Evolutionary conservation across 2,113 vertebrate species (phyloP).

Genomic region (Cephalopterus ornatus): DNA sequence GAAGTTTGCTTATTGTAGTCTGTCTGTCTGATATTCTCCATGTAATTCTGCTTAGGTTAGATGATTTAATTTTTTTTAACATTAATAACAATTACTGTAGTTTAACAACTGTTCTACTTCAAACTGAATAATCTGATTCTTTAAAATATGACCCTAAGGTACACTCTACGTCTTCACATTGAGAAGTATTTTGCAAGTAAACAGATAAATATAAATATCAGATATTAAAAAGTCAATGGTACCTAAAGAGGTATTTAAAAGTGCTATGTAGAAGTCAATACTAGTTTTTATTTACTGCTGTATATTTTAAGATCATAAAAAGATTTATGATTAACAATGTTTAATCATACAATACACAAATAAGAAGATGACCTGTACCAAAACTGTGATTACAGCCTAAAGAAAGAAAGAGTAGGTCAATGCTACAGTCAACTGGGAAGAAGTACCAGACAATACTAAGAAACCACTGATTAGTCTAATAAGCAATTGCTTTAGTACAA

Average conservation of each 20-base stretch:
- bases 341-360: neutral
- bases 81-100: neutral
- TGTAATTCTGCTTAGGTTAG: neutral
- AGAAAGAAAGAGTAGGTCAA: neutral
- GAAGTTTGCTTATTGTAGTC: neutral
- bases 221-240: neutral
- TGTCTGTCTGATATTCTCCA: neutral
- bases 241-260: neutral
- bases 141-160: neutral
- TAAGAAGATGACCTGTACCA: neutral
- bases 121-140: neutral
- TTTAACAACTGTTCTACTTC: neutral
- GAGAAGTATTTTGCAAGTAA: neutral
- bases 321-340: neutral
- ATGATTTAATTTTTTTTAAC: neutral
- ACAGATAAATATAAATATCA: neutral
- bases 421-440: neutral
- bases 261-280: neutral
- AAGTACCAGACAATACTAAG: neutral
- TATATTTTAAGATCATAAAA: neutral
- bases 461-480: slow-evolving; percentile 9
- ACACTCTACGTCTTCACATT: neutral
- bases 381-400: neutral
- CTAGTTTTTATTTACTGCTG: neutral
- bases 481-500: neutral